Evolutionary conservation across 2,888 invertebrate species (phyloP), one percentile per base, ranked within the genome.

Genomic region (Timema podura): DNA sequence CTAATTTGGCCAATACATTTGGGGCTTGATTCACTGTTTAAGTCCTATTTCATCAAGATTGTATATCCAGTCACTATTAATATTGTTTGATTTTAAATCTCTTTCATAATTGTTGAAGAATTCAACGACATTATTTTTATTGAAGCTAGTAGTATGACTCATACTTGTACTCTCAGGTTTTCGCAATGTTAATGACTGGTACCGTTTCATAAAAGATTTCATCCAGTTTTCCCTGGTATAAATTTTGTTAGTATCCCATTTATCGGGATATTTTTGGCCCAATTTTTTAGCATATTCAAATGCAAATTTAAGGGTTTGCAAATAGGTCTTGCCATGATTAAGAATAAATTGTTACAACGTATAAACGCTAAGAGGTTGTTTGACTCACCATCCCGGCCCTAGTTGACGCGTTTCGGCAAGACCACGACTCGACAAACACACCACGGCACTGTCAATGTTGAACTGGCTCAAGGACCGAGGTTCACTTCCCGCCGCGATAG

Each of bases 11-110:
- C 49, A 67, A 13, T 2, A 48, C 48, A 49, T 66, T 66, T 47
- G 66, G 49, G 8, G 49, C 45, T 15, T 16, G 51, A 49, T 30
- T 7, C 11, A 67, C 51, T 49, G 67, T 54, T 9, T 16, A 54
- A 67, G 6, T 13, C 67, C 67, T 30, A 44, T 67, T 45, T 51
- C 67, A 54, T 66, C 66, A 6, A 66, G 13, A 16, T 66, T 48
- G 30, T 66, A 66, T 5, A 66, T 48, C 6, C 16, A 45, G 7
- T 49, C 48, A 51, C 13, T 44, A 45, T 30, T 59, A 30, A 59
- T 44, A 13, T 59, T 30, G 30, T 59, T 45, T 30, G 59, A 59
- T 44, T 13, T 10, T 44, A 59, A 11, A 5, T 30, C 59, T 11
- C 59, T 7, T 30, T 59, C 59, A 6, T 5, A 61, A 13, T 61